Conservation (phyloP, 2,797 vertebrate species). For the Garrulus glandarius region DNA sequence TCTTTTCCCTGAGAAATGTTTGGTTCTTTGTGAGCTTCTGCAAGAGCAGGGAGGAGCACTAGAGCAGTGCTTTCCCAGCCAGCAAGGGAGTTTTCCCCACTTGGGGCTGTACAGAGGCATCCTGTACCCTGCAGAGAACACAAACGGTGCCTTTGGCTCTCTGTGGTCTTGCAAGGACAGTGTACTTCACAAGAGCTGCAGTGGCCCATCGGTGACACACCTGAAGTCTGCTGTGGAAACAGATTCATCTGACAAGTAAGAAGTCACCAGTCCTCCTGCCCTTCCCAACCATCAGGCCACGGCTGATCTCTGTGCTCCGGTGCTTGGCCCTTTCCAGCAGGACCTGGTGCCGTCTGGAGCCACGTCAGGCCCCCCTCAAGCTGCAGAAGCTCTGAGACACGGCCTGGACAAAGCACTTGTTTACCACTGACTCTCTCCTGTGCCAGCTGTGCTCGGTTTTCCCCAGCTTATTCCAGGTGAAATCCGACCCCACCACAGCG, state of each 20-base stretch:
- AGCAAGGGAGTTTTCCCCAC: rapidly evolving
- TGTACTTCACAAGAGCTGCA: rapidly evolving
- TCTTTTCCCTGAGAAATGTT: neutral
- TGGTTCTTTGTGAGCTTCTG: neutral
- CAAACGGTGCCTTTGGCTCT: rapidly evolving
- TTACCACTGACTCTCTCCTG: rapidly evolving
- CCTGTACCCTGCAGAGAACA: neutral
- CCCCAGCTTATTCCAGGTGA: too few relatives aligned
- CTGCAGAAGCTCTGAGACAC: rapidly evolving
- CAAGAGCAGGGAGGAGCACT: neutral
- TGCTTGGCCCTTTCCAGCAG: neutral
- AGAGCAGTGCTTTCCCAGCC: neutral
- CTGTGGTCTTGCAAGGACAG: too few relatives aligned
- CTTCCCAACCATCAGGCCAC: rapidly evolving
- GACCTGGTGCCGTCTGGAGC: rapidly evolving
- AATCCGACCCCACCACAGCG: neutral
- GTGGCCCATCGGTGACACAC: rapidly evolving
- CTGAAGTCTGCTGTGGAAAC: neutral
- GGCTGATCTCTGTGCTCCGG: rapidly evolving
- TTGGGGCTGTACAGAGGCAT: neutral
- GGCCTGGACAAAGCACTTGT: rapidly evolving
- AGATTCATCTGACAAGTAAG: neutral
- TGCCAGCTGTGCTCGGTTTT: rapidly evolving
- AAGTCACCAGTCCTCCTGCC: rapidly evolving
- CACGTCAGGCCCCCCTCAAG: rapidly evolving